phyloP scores from a whole-genome alignment of 2,797 vertebrate species.

The Spondyliosoma cantharus region DNA sequence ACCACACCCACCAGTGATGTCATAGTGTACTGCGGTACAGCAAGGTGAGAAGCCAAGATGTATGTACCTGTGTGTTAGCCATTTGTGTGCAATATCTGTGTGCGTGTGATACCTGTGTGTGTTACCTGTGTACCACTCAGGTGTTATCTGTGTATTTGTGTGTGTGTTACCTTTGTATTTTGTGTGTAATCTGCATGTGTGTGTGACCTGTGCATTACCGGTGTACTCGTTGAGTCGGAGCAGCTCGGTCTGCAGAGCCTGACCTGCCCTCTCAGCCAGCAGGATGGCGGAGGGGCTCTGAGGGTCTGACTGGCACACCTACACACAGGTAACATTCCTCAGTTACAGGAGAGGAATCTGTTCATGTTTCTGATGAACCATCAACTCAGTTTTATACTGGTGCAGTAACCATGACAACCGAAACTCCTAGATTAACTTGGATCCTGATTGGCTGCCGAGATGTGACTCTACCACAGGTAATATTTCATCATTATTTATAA shows the following conservation, averaged over 20 bases:
- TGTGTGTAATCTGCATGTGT: no score
- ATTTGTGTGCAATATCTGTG: background rate
- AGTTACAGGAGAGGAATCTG: background rate
- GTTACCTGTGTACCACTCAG: background rate
- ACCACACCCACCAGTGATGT: background rate
- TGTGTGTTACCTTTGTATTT: no score
- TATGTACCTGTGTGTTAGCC: background rate
- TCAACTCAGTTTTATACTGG: background rate
- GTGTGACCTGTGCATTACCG: conserved; percentile 63
- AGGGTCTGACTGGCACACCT: conserved; percentile 75
- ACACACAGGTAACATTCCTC: conserved; percentile 32
- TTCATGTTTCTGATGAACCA: no score
- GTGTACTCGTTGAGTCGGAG: conserved; percentile 83
- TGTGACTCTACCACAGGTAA: background rate
- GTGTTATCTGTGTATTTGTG: background rate
- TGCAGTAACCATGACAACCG: background rate
- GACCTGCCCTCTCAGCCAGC: conserved; percentile 79
- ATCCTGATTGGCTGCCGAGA: background rate
- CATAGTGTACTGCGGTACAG: background rate
- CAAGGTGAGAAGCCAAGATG: background rate
- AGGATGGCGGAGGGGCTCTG: conserved; percentile 70
- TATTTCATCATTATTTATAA: no score
- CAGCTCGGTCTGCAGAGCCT: conserved; percentile 80
- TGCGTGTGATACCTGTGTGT: background rate
- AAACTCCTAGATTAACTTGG: background rate